These are phyloP conservation scores for Camelus bactrianus DNA, from an alignment of 2,113 vertebrate genomes.

Conservation along the genomic window DNA sequence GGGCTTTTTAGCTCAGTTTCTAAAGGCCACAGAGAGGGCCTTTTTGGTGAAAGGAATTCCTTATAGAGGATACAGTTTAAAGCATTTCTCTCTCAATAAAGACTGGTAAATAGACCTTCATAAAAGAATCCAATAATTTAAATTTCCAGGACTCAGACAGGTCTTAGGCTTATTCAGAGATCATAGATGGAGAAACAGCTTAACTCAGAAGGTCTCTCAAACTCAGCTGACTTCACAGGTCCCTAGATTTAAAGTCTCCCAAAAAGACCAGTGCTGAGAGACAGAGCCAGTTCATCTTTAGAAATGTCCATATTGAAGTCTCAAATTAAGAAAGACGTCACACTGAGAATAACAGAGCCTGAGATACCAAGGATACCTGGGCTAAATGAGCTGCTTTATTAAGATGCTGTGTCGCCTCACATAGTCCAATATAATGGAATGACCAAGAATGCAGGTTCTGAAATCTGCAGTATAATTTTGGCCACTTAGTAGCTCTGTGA, in stretches of 20 bases:
- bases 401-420: not conserved
- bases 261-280: conserved; percentile 9
- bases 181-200: not conserved
- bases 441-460: not conserved
- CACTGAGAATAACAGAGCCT: conserved; percentile 5
- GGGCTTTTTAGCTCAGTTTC: not conserved
- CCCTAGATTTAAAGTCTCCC: conserved; percentile 13
- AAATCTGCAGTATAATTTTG: not conserved
- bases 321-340: conserved; percentile 35
- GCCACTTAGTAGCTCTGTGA: not conserved
- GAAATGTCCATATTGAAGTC: conserved; percentile 6
- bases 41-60: not conserved
- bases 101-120: not conserved
- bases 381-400: conserved; percentile 22
- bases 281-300: conserved; percentile 1
- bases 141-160: not conserved
- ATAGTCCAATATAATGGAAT: not conserved
- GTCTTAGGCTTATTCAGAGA: not conserved
- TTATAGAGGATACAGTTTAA: not conserved
- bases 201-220: conserved; percentile 6
- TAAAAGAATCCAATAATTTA: not conserved
- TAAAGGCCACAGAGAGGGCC: not conserved
- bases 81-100: not conserved
- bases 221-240: not conserved
- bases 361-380: not conserved